Evolutionary conservation across 2,113 vertebrate species (phyloP).

Genomic region (Chitala chitala): DNA sequence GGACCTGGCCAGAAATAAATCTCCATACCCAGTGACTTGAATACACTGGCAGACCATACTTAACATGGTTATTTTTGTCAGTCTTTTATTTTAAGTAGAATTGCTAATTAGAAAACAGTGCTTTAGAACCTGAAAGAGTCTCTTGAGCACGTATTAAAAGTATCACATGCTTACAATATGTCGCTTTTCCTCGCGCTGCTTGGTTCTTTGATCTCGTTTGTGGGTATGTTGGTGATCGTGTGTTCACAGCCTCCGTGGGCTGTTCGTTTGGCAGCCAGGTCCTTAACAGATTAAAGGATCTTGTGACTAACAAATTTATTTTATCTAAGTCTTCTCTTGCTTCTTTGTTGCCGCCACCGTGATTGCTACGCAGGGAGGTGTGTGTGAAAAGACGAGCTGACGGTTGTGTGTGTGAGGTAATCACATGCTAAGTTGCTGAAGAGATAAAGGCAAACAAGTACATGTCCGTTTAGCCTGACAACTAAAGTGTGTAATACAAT

Average conservation of each 20-base stretch:
- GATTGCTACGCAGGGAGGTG: conserved; percentile 14
- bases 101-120: too few relatives aligned
- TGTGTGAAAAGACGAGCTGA: conserved; percentile 28
- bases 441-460: neutral
- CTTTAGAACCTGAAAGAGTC: too few relatives aligned
- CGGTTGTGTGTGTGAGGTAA: conserved; percentile 38
- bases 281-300: conserved; percentile 32
- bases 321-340: conserved; percentile 35
- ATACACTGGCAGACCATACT: too few relatives aligned
- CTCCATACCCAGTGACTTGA: neutral
- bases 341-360: conserved; percentile 26
- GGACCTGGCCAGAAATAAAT: neutral
- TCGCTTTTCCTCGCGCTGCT: conserved; percentile 21
- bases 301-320: conserved; percentile 23
- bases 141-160: conserved; percentile 19
- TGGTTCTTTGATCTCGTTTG: neutral
- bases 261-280: conserved; percentile 18
- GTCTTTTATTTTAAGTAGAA: too few relatives aligned
- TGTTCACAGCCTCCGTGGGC: conserved; percentile 1
- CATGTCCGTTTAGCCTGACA: conserved; percentile 31
- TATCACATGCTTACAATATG: conserved; percentile 10
- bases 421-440: conserved; percentile 32
- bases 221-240: conserved; percentile 20
- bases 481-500: conserved; percentile 27
- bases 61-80: too few relatives aligned